phyloP scores from a whole-genome alignment of 2,113 vertebrate genomes.

The Ptychochromis oligacanthus region DNA sequence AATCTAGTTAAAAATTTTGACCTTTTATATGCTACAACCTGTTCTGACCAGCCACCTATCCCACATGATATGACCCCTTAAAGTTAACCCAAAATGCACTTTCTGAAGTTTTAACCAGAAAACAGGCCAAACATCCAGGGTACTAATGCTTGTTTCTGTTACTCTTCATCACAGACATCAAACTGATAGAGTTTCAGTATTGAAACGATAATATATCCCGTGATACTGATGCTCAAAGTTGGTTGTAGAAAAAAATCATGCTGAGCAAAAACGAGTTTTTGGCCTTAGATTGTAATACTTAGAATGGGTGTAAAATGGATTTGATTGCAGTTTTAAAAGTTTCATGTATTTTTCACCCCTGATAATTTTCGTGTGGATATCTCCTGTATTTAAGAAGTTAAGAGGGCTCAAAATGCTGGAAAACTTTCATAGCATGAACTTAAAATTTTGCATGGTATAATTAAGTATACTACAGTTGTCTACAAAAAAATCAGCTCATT shows the following conservation, averaged over 20 bases:
- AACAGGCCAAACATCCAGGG: neutral
- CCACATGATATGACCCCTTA: neutral
- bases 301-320: neutral
- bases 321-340: too few relatives aligned
- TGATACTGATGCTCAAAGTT: neutral
- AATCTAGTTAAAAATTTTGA: neutral
- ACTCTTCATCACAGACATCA: neutral
- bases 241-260: neutral
- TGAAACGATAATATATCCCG: neutral
- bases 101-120: neutral
- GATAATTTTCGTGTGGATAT: neutral
- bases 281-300: neutral
- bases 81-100: neutral
- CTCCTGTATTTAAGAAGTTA: neutral
- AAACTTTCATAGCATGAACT: neutral
- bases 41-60: neutral
- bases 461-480: neutral
- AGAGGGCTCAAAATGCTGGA: neutral
- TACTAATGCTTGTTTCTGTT: neutral
- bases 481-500: neutral
- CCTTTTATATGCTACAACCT: neutral
- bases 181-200: neutral
- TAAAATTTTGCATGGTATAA: neutral
- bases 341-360: neutral
- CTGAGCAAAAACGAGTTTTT: too few relatives aligned